phyloP scores from a whole-genome alignment of 2,797 vertebrate species.

The Luscinia megarhynchos region DNA sequence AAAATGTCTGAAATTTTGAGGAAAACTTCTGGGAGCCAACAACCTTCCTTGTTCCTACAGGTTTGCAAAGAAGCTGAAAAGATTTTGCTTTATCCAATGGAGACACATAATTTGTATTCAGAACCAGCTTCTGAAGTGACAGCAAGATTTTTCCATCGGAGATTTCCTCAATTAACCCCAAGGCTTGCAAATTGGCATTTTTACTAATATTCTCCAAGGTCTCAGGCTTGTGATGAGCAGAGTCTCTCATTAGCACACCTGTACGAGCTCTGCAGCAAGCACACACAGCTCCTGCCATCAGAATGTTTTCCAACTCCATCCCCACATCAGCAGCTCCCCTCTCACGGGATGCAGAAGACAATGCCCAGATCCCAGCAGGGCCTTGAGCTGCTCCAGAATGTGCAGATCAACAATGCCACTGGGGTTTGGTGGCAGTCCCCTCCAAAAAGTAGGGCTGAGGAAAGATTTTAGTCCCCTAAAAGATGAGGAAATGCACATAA shows the following conservation, averaged over 20 bases:
- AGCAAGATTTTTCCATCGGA: slow-evolving; percentile 48
- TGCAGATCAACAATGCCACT: fast-evolving
- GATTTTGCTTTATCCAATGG: background rate
- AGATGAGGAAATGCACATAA: background rate
- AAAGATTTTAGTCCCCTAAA: background rate
- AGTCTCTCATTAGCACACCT: slow-evolving; percentile 60
- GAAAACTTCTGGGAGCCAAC: slow-evolving; percentile 2
- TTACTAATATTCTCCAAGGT: slow-evolving; percentile 52
- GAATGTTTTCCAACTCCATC: background rate
- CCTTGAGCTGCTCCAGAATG: background rate
- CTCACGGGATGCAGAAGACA: fast-evolving
- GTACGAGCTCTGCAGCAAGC: background rate
- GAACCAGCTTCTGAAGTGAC: slow-evolving; percentile 29
- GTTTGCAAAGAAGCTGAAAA: background rate
- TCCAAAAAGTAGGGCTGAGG: background rate
- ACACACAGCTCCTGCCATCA: background rate
- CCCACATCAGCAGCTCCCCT: background rate
- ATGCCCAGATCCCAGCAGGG: background rate
- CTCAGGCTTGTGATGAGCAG: slow-evolving; percentile 44
- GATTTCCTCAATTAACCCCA: slow-evolving; percentile 72
- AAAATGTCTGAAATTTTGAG: background rate
- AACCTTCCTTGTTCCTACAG: background rate
- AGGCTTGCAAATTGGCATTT: slow-evolving; percentile 64
- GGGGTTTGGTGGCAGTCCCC: background rate
- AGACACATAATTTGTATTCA: slow-evolving; percentile 43